These are phyloP conservation scores for Brachionus calyciflorus DNA, from an alignment of 1,140 invertebrate species.

Conservation along the genomic window DNA sequence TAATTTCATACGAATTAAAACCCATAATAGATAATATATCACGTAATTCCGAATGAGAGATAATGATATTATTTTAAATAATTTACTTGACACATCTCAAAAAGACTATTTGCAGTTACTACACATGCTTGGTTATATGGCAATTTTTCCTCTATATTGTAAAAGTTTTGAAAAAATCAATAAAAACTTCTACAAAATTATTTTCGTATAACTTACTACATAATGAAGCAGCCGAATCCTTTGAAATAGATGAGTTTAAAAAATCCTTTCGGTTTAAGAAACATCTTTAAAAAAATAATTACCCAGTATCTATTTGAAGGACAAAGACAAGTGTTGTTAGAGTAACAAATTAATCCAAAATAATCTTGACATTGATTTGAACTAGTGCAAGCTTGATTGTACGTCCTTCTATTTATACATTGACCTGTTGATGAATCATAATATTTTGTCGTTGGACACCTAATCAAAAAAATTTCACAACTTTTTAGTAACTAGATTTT, in stretches of 20 bases:
- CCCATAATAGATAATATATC: too few species aligned
- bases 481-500: neutral
- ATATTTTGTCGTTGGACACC: neutral
- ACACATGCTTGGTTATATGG: neutral
- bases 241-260: neutral
- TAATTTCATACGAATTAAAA: too few species aligned
- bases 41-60: too few species aligned
- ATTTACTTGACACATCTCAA: conserved; percentile 3
- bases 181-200: neutral
- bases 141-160: neutral
- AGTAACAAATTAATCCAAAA: neutral
- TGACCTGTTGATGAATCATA: neutral
- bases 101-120: neutral
- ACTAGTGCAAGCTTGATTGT: neutral
- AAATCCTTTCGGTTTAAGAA: neutral
- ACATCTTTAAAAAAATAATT: too few species aligned
- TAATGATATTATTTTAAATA: neutral
- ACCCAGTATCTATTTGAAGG: conserved; percentile 9
- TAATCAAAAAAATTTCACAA: neutral
- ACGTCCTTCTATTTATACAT: neutral
- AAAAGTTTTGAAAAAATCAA: neutral
- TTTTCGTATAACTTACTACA: neutral
- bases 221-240: neutral
- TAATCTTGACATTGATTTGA: neutral
- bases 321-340: conserved; percentile 25